Evolutionary conservation across 2,113 vertebrate genomes (phyloP).

Genomic region (Gadus macrocephalus): DNA sequence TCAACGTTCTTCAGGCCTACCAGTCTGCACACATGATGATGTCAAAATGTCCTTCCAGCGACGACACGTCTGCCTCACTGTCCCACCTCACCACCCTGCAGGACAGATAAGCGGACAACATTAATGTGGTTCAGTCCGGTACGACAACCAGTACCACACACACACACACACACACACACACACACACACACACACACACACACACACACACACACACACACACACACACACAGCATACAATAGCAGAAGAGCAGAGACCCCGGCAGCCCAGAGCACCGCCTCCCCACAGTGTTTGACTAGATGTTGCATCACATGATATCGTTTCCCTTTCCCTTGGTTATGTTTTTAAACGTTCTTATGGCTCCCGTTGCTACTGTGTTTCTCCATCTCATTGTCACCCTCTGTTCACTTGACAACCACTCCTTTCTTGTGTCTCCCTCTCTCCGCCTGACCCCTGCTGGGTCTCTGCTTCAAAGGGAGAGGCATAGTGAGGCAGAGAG

Average conservation of each 20-base stretch:
- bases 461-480: conserved; percentile 28
- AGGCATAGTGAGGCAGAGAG: conserved; percentile 26
- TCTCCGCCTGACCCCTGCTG: conserved; percentile 6
- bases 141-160: not conserved
- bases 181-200: not conserved
- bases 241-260: too few species aligned
- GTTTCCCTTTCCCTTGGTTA: too few species aligned
- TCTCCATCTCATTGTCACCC: conserved; percentile 6
- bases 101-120: conserved; percentile 23
- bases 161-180: too few species aligned
- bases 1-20: conserved; percentile 71
- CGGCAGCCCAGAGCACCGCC: too few species aligned
- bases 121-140: not conserved
- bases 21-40: conserved; percentile 99
- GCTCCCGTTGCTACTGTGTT: not conserved
- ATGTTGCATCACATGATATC: too few species aligned
- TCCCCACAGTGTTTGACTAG: too few species aligned
- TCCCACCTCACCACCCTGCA: conserved; percentile 95
- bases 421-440: conserved; percentile 7
- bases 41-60: conserved; percentile 95
- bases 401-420: not conserved
- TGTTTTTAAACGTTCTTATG: not conserved
- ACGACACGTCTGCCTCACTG: conserved; percentile 90
- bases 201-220: conserved; percentile 8
- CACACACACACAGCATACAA: not conserved